Percentiles rank a stretch among this genome's conserved stretches.
phyloP scores from a whole-genome alignment of 92 coral and sea anemone genomes.

The Palythoa heliodiscus region DNA sequence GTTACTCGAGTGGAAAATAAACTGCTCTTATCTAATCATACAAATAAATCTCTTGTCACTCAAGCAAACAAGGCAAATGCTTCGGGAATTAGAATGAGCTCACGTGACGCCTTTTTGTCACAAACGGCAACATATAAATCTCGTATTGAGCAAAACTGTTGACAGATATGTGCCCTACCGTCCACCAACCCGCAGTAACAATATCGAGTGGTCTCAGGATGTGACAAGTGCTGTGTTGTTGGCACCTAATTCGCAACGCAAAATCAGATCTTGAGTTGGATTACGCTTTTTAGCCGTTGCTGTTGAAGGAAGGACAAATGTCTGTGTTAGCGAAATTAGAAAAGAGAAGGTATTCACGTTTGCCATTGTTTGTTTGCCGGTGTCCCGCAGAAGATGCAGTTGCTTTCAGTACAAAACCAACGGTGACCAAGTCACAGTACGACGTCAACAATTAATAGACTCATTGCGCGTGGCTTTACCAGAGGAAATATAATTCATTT shows the following conservation, averaged over 20 bases:
- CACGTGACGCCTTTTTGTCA: slow-evolving; percentile 33
- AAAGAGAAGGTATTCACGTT: neutral
- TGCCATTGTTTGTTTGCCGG: slow-evolving; percentile 18
- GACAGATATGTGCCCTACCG: slow-evolving; percentile 20
- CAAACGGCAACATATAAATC: slow-evolving; percentile 33
- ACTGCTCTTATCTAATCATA: slow-evolving; percentile 8
- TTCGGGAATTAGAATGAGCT: slow-evolving; percentile 16
- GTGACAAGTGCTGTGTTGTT: slow-evolving; percentile 10
- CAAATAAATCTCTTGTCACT: slow-evolving; percentile 47
- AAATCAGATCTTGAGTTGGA: neutral
- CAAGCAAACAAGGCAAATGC: slow-evolving; percentile 28
- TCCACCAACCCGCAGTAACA: slow-evolving; percentile 12
- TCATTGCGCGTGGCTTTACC: slow-evolving; percentile 30
- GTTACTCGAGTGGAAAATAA: slow-evolving; percentile 35
- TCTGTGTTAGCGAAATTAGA: slow-evolving; percentile 9
- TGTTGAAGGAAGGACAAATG: neutral
- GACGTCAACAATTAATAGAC: slow-evolving; percentile 26
- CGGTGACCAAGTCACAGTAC: slow-evolving; percentile 36
- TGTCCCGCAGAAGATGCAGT: slow-evolving; percentile 31
- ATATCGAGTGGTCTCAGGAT: slow-evolving; percentile 22
- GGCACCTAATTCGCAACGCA: slow-evolving; percentile 4
- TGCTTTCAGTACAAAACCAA: slow-evolving; percentile 34
- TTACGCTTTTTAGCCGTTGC: neutral
- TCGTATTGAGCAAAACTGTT: slow-evolving; percentile 4
- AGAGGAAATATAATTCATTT: slow-evolving; percentile 34